These are phyloP conservation scores for Archocentrus centrarchus DNA, from an alignment of 2,113 vertebrate genomes.

Conservation along the genomic window DNA sequence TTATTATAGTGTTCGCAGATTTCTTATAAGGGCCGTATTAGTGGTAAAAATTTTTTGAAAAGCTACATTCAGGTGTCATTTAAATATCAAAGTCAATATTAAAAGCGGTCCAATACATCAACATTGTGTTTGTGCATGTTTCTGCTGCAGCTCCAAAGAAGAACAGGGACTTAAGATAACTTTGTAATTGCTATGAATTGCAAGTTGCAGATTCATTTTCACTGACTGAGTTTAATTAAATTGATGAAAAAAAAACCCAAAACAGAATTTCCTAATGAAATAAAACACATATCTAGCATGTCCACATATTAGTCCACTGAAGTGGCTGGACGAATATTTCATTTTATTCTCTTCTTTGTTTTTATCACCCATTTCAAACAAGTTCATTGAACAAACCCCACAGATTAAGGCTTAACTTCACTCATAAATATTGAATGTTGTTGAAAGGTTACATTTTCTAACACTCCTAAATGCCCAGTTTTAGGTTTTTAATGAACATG, in stretches of 20 bases:
- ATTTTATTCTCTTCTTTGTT: not conserved
- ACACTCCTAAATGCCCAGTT: slow-evolving; percentile 65
- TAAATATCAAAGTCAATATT: not conserved
- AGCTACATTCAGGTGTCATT: not conserved
- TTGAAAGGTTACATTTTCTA: slow-evolving; percentile 68
- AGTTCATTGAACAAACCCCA: slow-evolving; percentile 55
- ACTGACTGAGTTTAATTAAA: slow-evolving; percentile 20
- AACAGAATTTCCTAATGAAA: slow-evolving; percentile 12
- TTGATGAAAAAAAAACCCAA: slow-evolving; percentile 13
- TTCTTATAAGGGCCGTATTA: not conserved
- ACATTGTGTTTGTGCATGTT: not conserved
- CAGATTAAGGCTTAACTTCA: slow-evolving; percentile 60
- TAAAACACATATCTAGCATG: slow-evolving; percentile 23
- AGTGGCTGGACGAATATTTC: slow-evolving; percentile 11
- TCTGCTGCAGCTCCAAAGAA: not conserved
- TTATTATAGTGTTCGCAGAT: not conserved
- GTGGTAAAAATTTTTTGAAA: not conserved
- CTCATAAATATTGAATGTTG: slow-evolving; percentile 71
- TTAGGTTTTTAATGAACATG: slow-evolving; percentile 69
- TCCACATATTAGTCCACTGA: slow-evolving; percentile 14
- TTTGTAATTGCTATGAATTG: not conserved
- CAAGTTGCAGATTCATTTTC: slow-evolving; percentile 8
- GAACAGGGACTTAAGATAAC: not conserved
- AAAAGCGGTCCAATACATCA: not conserved
- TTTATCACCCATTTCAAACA: slow-evolving; percentile 32